Evolutionary conservation across 2,797 vertebrate genomes (phyloP), one percentile per base, ranked within the genome.

Genomic region (Natrix natrix): DNA sequence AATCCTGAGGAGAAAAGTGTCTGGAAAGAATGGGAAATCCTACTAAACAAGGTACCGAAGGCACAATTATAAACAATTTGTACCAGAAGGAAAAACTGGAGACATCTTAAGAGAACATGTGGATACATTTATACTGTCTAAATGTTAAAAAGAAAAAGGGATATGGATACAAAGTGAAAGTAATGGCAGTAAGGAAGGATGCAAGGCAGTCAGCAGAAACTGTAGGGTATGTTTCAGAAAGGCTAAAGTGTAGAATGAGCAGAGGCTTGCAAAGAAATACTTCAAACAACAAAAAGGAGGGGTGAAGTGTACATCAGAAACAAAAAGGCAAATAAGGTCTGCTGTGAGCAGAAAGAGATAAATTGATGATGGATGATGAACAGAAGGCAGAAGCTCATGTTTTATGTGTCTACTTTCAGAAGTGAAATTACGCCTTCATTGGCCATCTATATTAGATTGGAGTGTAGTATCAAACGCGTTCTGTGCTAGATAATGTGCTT

Each of bases 21-120:
- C 74, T 74, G 74, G 74, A 91, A 74, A 91, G 52, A 91, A 91
- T 83, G 74, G 74, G 74, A 83, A 83, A 83, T 83, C 74, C 74
- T 83, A 83, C 74, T 83, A 83, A 83, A 83, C 74, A 83, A 48
- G 74, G 20, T 83, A 83, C 74, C 37, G 37, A 83, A 83, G 74
- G 74, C 37, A 83, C 74, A 83, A 83, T 48, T 48, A 83, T 43
- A 83, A 83, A 83, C 20, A 83, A 83, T 83, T 83, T 20, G 37
- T 83, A 83, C 74, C 43, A 83, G 74, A 83, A 83, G 37, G 74
- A 83, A 83, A 83, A 83, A 83, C 74, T 83, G 74, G 17, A 83
- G 37, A 83, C 74, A 83, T 83, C 74, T 83, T 83, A 83, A 83
- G 74, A 48, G 74, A 24, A 48, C 74, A 83, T 48, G 74, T 83